Conservation (phyloP, 1,140 invertebrate species). For the Drosophila serrata region DNA sequence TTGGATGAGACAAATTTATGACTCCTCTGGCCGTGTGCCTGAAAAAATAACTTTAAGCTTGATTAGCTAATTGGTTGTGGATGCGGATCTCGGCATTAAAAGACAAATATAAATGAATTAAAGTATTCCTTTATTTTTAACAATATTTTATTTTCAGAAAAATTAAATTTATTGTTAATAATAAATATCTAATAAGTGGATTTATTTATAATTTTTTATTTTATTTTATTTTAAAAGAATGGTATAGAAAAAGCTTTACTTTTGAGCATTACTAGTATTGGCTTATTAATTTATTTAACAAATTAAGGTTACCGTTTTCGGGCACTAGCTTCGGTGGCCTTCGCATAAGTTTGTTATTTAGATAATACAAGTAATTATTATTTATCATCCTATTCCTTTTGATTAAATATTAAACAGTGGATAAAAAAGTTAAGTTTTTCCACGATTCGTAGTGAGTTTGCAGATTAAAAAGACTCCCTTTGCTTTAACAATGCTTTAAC, state of each 20-base stretch:
- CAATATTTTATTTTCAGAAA: not conserved
- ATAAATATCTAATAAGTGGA: not conserved
- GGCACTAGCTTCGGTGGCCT: no score
- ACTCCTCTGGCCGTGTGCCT: not conserved
- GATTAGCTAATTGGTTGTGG: slow-evolving; percentile 32
- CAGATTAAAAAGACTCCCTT: not conserved
- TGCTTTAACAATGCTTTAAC: not conserved
- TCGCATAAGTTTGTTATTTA: no score
- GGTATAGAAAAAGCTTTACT: no score
- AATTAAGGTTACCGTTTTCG: no score
- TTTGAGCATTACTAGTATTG: not conserved
- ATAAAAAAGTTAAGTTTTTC: not conserved
- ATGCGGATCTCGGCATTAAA: no score
- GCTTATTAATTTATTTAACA: no score
- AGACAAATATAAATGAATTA: no score
- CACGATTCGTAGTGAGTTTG: no score
- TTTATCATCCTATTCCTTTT: no score
- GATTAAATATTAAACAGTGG: no score
- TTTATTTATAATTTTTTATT: not conserved
- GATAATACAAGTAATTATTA: not conserved
- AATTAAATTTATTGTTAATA: not conserved
- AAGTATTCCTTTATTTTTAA: no score
- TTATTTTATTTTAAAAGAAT: not conserved
- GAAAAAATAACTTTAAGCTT: slow-evolving; percentile 15
- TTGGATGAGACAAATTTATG: slow-evolving; percentile 49